phyloP scores from a whole-genome alignment of 1,140 invertebrate genomes.

The Drosophila quadrilineata region DNA sequence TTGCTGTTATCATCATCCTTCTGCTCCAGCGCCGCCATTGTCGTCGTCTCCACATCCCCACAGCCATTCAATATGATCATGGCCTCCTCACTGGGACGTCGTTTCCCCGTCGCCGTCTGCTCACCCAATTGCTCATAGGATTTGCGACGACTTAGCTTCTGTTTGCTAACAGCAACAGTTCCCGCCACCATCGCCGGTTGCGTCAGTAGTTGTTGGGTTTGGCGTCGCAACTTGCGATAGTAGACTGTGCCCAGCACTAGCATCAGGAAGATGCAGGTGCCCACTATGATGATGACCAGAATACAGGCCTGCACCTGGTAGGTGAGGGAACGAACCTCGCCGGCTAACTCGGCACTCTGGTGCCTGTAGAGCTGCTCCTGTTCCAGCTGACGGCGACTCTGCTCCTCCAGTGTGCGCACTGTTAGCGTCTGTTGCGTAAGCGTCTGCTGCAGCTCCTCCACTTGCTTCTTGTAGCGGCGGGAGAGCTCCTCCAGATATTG shows the following conservation, averaged over 20 bases:
- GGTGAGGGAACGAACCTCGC: constrained; percentile 84
- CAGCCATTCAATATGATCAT: constrained; percentile 84
- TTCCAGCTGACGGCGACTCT: constrained; percentile 87
- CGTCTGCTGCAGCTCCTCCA: constrained; percentile 95
- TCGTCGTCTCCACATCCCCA: too few relatives aligned
- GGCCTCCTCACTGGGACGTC: constrained; percentile 90
- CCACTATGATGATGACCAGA: constrained; percentile 67
- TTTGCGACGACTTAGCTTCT: constrained; percentile 82
- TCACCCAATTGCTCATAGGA: constrained; percentile 84
- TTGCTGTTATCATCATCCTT: neutral
- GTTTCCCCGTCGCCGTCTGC: constrained; percentile 82
- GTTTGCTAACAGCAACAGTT: constrained; percentile 9
- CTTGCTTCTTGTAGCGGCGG: constrained; percentile 96
- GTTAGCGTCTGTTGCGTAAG: constrained; percentile 94
- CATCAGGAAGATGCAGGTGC: constrained; percentile 67
- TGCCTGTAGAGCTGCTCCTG: constrained; percentile 86
- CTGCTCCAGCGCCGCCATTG: constrained; percentile 27
- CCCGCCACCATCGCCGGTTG: neutral
- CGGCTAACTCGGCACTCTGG: constrained; percentile 84
- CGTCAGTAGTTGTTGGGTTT: constrained; percentile 52
- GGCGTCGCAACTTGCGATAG: constrained; percentile 60
- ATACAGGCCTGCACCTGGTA: constrained; percentile 72
- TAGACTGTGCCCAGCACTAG: constrained; percentile 65
- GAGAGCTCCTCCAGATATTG: constrained; percentile 98
- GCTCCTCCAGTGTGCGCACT: constrained; percentile 88